A percentile compares a stretch with the other conserved stretches of the same genome.
Conservation (phyloP, 2,113 vertebrate species). For the Progne subis region DNA sequence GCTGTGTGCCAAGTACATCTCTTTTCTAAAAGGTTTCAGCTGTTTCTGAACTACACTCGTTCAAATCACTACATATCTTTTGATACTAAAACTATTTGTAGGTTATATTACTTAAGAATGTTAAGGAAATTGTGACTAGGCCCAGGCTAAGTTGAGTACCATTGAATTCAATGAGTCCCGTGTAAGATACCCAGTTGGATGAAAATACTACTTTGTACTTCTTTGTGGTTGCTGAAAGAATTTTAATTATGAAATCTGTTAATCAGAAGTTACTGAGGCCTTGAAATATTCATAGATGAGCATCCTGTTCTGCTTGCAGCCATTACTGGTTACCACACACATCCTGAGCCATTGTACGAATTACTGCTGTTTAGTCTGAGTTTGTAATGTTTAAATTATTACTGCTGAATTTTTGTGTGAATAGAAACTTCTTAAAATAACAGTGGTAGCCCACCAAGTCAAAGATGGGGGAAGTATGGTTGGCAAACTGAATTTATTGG, state of each 20-base stretch:
- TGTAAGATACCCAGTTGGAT: not conserved
- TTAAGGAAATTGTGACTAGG: not conserved
- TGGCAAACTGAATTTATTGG: not conserved
- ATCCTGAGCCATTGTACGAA: accelerated
- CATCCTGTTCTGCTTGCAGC: not conserved
- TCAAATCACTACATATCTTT: not conserved
- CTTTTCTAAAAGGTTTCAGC: not conserved
- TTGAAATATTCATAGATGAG: not conserved
- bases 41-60: not conserved
- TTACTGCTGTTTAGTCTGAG: not conserved
- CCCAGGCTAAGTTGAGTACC: not conserved
- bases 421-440: not conserved
- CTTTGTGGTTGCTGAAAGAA: not conserved
- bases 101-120: not conserved
- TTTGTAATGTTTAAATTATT: not conserved
- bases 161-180: not conserved
- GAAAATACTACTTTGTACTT: not conserved
- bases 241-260: not conserved
- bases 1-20: not conserved
- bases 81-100: not conserved
- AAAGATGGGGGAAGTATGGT: not conserved
- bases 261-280: not conserved
- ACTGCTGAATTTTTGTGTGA: not conserved
- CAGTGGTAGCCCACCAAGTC: not conserved
- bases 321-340: not conserved